phyloP scores from a whole-genome alignment of 2,888 invertebrate species.

The Drosophila neotestacea region DNA sequence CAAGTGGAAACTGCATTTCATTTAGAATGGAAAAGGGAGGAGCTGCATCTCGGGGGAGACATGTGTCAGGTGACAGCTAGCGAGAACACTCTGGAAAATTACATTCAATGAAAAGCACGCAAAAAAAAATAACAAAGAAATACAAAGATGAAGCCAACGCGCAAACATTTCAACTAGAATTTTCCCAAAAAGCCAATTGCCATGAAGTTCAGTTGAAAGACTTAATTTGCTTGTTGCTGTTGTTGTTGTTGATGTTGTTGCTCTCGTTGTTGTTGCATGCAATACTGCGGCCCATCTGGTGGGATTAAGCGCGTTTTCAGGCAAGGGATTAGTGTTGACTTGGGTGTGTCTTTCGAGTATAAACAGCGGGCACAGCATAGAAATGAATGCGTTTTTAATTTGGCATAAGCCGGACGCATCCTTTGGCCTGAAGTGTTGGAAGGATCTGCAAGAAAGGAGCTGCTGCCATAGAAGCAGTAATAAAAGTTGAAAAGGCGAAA shows the following conservation, averaged over 20 bases:
- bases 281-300: constrained; percentile 37
- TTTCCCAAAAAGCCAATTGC: constrained; percentile 36
- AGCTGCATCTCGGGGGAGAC: background rate
- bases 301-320: constrained; percentile 56
- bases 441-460: constrained; percentile 1
- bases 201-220: constrained; percentile 11
- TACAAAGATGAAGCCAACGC: constrained; percentile 2
- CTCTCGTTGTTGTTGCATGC: constrained; percentile 20
- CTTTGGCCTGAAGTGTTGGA: constrained; percentile 35
- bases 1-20: constrained; percentile 18
- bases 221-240: constrained; percentile 35
- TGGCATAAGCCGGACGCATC: constrained; percentile 71
- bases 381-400: constrained; percentile 81
- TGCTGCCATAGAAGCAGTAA: constrained; percentile 43
- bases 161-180: constrained; percentile 23
- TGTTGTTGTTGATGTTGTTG: constrained; percentile 4
- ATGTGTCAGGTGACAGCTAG: constrained; percentile 35
- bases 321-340: constrained; percentile 61
- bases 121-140: constrained; percentile 14
- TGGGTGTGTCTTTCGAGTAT: constrained; percentile 19
- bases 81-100: constrained; percentile 59
- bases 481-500: constrained; percentile 57
- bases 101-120: constrained; percentile 37
- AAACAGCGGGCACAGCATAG: constrained; percentile 29
- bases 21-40: background rate